Percentiles rank a stretch among this genome's conserved stretches.
These are phyloP conservation scores for Etheostoma cragini DNA, from an alignment of 2,113 vertebrate species.

Conservation along the genomic window DNA sequence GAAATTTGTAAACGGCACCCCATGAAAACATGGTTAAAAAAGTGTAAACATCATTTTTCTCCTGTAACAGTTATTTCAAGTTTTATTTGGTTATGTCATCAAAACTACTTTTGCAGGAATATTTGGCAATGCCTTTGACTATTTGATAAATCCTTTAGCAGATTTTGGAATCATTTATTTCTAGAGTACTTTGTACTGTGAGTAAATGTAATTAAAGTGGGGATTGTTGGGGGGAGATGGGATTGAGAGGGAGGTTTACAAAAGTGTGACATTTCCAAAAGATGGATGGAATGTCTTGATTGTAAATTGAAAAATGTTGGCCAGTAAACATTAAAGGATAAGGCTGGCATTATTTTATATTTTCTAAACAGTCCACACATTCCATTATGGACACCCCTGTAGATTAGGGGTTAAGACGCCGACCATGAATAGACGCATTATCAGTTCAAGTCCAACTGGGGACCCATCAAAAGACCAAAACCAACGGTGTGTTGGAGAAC, in stretches of 20 bases:
- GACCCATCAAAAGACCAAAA: background rate
- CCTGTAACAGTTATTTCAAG: background rate
- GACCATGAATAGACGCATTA: background rate
- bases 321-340: background rate
- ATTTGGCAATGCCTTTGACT: background rate
- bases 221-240: background rate
- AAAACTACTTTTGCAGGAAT: background rate
- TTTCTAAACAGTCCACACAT: slow-evolving; percentile 1
- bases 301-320: background rate
- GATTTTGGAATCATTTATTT: background rate
- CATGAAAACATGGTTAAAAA: slow-evolving; percentile 10
- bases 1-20: slow-evolving; percentile 1
- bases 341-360: background rate
- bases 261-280: background rate
- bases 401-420: background rate
- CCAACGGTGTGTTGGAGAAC: background rate
- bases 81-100: slow-evolving; percentile 3
- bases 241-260: background rate
- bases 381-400: background rate
- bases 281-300: background rate
- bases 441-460: background rate
- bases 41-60: slow-evolving; percentile 4
- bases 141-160: background rate
- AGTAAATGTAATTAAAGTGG: background rate
- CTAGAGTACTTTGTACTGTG: background rate